Conservation (phyloP, 2,888 invertebrate species). For the Suillia variegata region DNA sequence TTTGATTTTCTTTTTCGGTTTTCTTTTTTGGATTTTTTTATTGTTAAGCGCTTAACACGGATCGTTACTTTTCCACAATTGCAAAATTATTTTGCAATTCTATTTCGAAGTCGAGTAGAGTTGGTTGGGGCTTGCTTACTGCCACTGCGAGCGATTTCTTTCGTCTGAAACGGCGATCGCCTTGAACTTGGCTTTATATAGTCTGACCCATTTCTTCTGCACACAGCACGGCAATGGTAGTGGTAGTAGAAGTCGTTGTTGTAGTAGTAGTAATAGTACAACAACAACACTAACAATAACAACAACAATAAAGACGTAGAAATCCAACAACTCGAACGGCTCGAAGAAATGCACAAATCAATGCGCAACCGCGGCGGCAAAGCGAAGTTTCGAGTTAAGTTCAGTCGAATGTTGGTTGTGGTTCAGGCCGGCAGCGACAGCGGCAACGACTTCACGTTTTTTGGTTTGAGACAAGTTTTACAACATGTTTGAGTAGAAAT, state of each 20-base stretch:
- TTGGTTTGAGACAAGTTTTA: neutral
- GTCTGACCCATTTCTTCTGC: slow-evolving; percentile 73
- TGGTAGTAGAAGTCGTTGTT: neutral
- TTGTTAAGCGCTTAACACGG: too few species aligned
- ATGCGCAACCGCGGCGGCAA: neutral
- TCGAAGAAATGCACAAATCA: slow-evolving; percentile 3
- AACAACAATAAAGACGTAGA: too few species aligned
- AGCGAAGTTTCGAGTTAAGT: too few species aligned
- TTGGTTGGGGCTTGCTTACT: neutral
- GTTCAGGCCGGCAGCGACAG: too few species aligned
- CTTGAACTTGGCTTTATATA: slow-evolving; percentile 86
- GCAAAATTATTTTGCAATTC: too few species aligned
- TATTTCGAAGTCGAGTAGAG: too few species aligned
- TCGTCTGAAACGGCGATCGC: slow-evolving; percentile 69
- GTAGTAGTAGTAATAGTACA: neutral
- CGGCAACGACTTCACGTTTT: neutral
- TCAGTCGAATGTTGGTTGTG: too few species aligned
- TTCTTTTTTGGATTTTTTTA: too few species aligned
- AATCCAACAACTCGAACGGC: neutral
- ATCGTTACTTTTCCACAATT: too few species aligned
- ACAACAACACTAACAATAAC: too few species aligned
- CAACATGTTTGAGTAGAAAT: neutral
- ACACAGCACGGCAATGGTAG: slow-evolving; percentile 6
- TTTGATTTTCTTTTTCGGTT: too few species aligned
- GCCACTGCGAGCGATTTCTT: slow-evolving; percentile 42